phyloP scores from a whole-genome alignment of 2,797 vertebrate genomes.

The Phoebastria nigripes region DNA sequence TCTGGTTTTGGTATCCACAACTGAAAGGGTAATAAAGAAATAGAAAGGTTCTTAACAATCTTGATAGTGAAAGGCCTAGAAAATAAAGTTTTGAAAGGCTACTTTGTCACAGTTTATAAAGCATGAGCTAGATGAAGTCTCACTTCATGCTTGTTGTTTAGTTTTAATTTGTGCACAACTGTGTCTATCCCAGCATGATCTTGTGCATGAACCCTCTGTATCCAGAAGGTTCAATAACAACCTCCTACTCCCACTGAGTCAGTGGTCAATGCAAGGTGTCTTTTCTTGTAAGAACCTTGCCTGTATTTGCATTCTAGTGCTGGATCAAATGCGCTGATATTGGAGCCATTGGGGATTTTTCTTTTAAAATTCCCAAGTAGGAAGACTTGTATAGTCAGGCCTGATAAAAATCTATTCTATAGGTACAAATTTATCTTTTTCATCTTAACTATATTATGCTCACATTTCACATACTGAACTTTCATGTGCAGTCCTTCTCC shows the following conservation, averaged over 20 bases:
- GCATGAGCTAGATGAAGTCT: background rate
- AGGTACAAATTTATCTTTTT: background rate
- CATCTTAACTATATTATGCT: background rate
- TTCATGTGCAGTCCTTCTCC: background rate
- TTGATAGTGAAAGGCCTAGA: background rate
- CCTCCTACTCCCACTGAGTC: background rate
- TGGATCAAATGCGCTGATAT: background rate
- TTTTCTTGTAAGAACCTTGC: background rate
- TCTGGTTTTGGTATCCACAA: background rate
- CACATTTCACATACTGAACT: background rate
- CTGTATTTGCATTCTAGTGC: background rate
- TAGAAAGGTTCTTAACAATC: background rate
- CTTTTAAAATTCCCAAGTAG: background rate
- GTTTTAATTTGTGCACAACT: background rate
- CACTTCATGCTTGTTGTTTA: background rate
- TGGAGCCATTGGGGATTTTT: background rate
- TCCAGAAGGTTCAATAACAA: background rate
- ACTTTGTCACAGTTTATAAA: background rate
- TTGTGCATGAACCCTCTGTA: background rate
- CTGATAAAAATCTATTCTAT: background rate
- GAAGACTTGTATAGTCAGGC: background rate
- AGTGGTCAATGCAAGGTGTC: background rate
- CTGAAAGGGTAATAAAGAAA: background rate
- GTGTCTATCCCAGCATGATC: background rate
- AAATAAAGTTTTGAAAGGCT: background rate